phyloP scores from a whole-genome alignment of 2,888 invertebrate genomes.

The Xanthia icteritia region DNA sequence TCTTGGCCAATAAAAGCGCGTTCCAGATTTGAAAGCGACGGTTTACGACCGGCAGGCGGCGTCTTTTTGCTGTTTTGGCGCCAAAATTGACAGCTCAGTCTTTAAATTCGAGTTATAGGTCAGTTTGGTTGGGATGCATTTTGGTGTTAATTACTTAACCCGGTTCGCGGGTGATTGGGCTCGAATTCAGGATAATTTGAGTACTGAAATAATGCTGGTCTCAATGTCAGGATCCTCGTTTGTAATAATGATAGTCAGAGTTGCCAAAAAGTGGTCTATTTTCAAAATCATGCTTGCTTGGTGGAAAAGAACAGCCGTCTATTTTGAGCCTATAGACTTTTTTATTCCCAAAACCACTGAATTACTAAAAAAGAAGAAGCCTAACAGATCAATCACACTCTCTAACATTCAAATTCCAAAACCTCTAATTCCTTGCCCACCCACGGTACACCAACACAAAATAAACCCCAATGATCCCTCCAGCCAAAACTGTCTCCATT shows the following conservation, averaged over 20 bases:
- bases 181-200: conserved; percentile 38
- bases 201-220: conserved; percentile 25
- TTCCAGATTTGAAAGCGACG: conserved; percentile 88
- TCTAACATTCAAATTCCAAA: conserved; percentile 5
- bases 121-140: conserved; percentile 59
- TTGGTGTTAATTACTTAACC: conserved; percentile 68
- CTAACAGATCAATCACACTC: neutral
- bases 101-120: conserved; percentile 71
- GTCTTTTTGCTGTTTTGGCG: conserved; percentile 89
- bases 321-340: too few relatives aligned
- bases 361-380: neutral
- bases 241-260: conserved; percentile 5
- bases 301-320: too few relatives aligned
- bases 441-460: conserved; percentile 19
- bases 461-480: conserved; percentile 34
- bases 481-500: conserved; percentile 54
- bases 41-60: conserved; percentile 88
- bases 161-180: conserved; percentile 50
- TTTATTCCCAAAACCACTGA: neutral
- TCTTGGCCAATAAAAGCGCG: conserved; percentile 82
- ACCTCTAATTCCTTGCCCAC: conserved; percentile 17
- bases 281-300: neutral
- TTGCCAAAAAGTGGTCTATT: conserved; percentile 39
- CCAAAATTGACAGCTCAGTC: conserved; percentile 85
- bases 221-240: conserved; percentile 40